phyloP scores from a whole-genome alignment of 1,140 invertebrate genomes.

The Drosophila tani region DNA sequence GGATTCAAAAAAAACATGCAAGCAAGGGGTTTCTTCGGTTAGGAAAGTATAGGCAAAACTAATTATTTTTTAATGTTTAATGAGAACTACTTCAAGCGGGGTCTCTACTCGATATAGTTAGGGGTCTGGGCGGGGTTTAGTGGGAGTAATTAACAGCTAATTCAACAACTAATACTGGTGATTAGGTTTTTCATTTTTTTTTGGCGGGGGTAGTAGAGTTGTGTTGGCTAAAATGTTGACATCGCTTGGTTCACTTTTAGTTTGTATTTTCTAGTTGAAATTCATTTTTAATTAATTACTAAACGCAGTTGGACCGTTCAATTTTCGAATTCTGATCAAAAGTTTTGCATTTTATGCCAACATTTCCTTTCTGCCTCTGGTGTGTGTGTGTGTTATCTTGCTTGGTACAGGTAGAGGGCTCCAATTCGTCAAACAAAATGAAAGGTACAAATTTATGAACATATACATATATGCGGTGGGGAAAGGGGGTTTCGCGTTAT shows the following conservation, averaged over 20 bases:
- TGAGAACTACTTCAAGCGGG: slow-evolving; percentile 61
- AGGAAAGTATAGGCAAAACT: slow-evolving; percentile 73
- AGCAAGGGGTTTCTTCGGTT: slow-evolving; percentile 31
- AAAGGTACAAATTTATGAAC: slow-evolving; percentile 29
- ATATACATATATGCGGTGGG: slow-evolving; percentile 15
- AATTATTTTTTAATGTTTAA: slow-evolving; percentile 70
- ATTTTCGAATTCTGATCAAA: slow-evolving; percentile 54
- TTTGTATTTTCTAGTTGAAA: slow-evolving; percentile 27
- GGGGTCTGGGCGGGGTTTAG: slow-evolving; percentile 5
- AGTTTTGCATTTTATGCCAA: slow-evolving; percentile 84
- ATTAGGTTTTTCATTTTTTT: slow-evolving; percentile 15
- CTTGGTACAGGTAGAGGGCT: slow-evolving; percentile 6
- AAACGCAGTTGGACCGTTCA: slow-evolving; percentile 18
- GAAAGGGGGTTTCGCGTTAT: slow-evolving; percentile 2
- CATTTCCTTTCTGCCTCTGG: slow-evolving; percentile 64
- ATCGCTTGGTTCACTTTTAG: slow-evolving; percentile 75
- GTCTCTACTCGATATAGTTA: slow-evolving; percentile 50
- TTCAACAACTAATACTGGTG: slow-evolving; percentile 64
- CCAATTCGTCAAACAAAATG: slow-evolving; percentile 34
- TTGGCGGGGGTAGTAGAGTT: slow-evolving; percentile 40
- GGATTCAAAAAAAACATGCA: slow-evolving; percentile 63
- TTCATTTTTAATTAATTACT: slow-evolving; percentile 18
- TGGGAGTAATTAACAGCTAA: slow-evolving; percentile 35
- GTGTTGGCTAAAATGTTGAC: slow-evolving; percentile 84
- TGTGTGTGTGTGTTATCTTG: slow-evolving; percentile 14